Evolutionary conservation across 2,113 vertebrate species (phyloP).

Genomic region (Gracilinanus agilis): DNA sequence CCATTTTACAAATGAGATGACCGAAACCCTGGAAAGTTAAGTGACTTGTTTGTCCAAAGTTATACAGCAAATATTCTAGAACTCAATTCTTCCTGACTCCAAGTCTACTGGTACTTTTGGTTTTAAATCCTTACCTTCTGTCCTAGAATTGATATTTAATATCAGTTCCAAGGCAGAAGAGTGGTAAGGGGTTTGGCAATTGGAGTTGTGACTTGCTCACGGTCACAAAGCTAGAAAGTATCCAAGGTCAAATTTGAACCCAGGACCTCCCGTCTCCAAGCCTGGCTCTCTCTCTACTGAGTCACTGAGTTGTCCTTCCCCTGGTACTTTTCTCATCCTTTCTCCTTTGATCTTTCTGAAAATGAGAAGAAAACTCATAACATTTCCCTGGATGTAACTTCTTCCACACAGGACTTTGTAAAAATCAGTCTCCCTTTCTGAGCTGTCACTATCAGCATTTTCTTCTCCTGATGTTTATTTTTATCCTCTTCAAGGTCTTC

Average conservation of each 20-base stretch:
- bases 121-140: too few species aligned
- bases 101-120: not conserved
- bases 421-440: not conserved
- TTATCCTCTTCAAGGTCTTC: not conserved
- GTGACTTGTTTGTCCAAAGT: not conserved
- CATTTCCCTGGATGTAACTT: not conserved
- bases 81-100: not conserved
- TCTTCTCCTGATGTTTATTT: constrained; percentile 1
- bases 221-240: too few species aligned
- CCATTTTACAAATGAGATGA: not conserved
- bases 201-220: too few species aligned
- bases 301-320: too few species aligned
- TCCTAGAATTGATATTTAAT: too few species aligned
- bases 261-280: too few species aligned
- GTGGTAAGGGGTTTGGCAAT: too few species aligned
- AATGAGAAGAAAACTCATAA: too few species aligned
- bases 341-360: not conserved
- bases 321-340: not conserved
- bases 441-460: not conserved
- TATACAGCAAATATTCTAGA: not conserved
- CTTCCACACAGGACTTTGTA: not conserved
- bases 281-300: too few species aligned
- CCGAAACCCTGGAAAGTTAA: not conserved
- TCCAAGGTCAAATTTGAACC: too few species aligned
- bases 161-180: too few species aligned